These are phyloP conservation scores for Amphilophus citrinellus DNA, from an alignment of 2,113 vertebrate genomes.

Conservation along the genomic window DNA sequence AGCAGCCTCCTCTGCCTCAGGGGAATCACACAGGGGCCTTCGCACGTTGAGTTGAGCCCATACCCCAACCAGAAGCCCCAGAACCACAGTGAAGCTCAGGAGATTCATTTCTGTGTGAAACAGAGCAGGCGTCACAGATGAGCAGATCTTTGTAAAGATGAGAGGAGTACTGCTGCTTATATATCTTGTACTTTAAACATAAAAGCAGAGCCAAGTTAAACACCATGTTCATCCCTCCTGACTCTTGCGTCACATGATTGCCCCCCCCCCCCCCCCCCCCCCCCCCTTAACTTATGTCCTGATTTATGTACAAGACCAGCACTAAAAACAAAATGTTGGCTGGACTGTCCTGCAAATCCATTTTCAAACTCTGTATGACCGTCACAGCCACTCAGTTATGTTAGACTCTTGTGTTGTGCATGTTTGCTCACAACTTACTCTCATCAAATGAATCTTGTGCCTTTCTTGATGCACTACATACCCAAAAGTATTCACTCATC, in stretches of 20 bases:
- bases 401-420: neutral
- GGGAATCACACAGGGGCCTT: conserved; percentile 83
- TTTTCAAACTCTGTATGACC: neutral
- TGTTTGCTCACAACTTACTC: neutral
- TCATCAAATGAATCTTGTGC: neutral
- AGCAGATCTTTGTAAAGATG: neutral
- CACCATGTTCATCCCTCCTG: conserved; percentile 42
- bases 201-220: conserved; percentile 67
- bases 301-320: neutral
- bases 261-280: neutral
- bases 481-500: too few relatives aligned
- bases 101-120: conserved; percentile 61
- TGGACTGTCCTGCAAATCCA: neutral
- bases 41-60: conserved; percentile 40
- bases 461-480: neutral
- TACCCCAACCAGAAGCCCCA: conserved; percentile 65
- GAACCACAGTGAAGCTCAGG: conserved; percentile 42
- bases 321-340: neutral
- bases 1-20: conserved; percentile 84
- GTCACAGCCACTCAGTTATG: neutral
- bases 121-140: conserved; percentile 20
- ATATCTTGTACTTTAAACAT: conserved; percentile 66
- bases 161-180: conserved; percentile 48
- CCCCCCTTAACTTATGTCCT: neutral
- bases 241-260: conserved; percentile 44